Evolutionary conservation across 2,113 vertebrate genomes (phyloP).

Genomic region (Notothenia coriiceps): DNA sequence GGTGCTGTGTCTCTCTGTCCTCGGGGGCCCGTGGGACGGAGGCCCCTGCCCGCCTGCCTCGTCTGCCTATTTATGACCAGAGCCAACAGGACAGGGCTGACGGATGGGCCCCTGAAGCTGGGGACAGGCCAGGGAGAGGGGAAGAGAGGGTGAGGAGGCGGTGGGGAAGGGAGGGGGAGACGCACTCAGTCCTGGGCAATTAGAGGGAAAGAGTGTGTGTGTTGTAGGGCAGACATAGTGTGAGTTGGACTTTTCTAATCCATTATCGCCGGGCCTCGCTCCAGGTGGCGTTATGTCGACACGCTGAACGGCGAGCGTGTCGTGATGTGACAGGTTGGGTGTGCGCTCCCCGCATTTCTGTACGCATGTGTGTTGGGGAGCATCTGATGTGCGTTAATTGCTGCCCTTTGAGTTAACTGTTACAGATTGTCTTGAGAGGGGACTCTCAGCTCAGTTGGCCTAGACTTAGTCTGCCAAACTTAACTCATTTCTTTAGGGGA

Average conservation of each 20-base stretch:
- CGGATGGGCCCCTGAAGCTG: constrained; percentile 71
- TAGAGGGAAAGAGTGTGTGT: constrained; percentile 51
- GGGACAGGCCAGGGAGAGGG: constrained; percentile 41
- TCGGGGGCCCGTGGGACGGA: constrained; percentile 56
- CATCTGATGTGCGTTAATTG: constrained; percentile 77
- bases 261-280: constrained; percentile 75
- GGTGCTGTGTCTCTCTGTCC: constrained; percentile 66
- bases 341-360: constrained; percentile 22
- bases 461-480: constrained; percentile 58
- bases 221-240: constrained; percentile 49
- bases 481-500: constrained; percentile 20
- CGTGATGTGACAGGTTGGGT: constrained; percentile 74
- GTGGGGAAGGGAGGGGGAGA: neutral
- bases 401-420: constrained; percentile 75
- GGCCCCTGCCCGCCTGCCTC: constrained; percentile 61
- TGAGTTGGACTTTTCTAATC: constrained; percentile 78
- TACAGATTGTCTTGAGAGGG: constrained; percentile 62
- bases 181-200: constrained; percentile 57
- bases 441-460: constrained; percentile 49
- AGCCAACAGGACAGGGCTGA: constrained; percentile 78
- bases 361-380: constrained; percentile 33
- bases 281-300: constrained; percentile 75
- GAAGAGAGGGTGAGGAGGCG: constrained; percentile 7
- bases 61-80: constrained; percentile 75
- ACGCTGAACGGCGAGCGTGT: constrained; percentile 62